Percentiles rank a stretch among this genome's conserved stretches.
These are phyloP conservation scores for Halcyon senegalensis DNA, from an alignment of 2,113 vertebrate species.

Conservation along the genomic window DNA sequence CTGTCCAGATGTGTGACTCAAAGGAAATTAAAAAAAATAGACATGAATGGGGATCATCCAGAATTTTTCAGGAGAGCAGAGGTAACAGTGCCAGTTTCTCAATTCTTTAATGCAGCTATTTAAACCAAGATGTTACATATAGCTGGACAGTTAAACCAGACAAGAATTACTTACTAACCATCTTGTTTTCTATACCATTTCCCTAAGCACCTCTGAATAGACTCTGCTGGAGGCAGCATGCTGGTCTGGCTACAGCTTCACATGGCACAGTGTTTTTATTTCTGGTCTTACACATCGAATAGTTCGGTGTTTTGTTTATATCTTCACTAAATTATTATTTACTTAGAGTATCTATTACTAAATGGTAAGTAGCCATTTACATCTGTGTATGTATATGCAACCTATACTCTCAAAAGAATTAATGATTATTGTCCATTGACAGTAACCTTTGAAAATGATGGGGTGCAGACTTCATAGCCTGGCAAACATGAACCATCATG, in stretches of 20 bases:
- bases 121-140: neutral
- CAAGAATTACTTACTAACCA: neutral
- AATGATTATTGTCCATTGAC: neutral
- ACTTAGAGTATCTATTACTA: neutral
- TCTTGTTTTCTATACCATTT: neutral
- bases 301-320: neutral
- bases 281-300: neutral
- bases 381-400: neutral
- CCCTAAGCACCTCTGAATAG: neutral
- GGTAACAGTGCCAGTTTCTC: neutral
- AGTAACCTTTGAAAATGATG: neutral
- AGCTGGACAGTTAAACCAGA: neutral
- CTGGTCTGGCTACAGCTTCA: neutral
- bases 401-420: neutral
- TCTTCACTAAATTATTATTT: neutral
- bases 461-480: neutral
- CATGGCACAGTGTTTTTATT: neutral
- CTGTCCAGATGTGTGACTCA: neutral
- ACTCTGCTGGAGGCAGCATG: neutral
- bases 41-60: neutral
- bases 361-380: neutral
- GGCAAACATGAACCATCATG: neutral
- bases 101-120: neutral
- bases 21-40: neutral
- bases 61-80: neutral